Conservation (phyloP, 2,888 invertebrate species). For the Nomada lathburiana region DNA sequence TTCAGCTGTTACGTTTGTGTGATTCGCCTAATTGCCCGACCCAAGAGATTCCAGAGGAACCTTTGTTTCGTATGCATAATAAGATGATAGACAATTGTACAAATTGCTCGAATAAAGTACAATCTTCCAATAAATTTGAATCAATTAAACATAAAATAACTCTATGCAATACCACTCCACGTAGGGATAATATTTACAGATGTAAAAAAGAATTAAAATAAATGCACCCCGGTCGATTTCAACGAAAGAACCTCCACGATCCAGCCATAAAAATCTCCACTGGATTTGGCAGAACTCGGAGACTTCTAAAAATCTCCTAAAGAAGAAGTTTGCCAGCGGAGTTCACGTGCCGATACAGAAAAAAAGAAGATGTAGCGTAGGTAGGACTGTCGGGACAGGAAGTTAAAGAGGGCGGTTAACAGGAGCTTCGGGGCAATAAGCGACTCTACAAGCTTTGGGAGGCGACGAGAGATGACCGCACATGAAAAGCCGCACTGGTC, state of each 20-base stretch:
- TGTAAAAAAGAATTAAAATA: not conserved
- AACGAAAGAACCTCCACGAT: too few relatives aligned
- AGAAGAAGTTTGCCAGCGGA: conserved; percentile 12
- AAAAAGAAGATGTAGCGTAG: conserved; percentile 58
- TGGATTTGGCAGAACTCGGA: not conserved
- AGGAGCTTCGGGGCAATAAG: conserved; percentile 81
- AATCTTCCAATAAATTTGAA: too few relatives aligned
- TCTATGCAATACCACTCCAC: not conserved
- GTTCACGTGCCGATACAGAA: conserved; percentile 50
- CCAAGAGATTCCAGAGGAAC: conserved; percentile 70
- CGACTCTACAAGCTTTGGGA: conserved; percentile 82
- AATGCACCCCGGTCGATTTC: too few relatives aligned
- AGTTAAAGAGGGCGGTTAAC: conserved; percentile 79
- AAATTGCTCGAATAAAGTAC: too few relatives aligned
- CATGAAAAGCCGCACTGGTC: conserved; percentile 81
- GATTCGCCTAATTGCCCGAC: conserved; percentile 82
- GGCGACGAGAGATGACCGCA: conserved; percentile 80
- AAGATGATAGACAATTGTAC: not conserved
- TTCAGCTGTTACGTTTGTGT: conserved; percentile 82
- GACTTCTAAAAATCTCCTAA: not conserved
- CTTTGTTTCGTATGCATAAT: conserved; percentile 52
- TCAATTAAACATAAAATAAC: too few relatives aligned
- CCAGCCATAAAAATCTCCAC: too few relatives aligned
- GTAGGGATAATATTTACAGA: too few relatives aligned
- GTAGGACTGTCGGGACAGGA: conserved; percentile 67